phyloP scores from a whole-genome alignment of 2,888 invertebrate species.

The Cenopis cana region DNA sequence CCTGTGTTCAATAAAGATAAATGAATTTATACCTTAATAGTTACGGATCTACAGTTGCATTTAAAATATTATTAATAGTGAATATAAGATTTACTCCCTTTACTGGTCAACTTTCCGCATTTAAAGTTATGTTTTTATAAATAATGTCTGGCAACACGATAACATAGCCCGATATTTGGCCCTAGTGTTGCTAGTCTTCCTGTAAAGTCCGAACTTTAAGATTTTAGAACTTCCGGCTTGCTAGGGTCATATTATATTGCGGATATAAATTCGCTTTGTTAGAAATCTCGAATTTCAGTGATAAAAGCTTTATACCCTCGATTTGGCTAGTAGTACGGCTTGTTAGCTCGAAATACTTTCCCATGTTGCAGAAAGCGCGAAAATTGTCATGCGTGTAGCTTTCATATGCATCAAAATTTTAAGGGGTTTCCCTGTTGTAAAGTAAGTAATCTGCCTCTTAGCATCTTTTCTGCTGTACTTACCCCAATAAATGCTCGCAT shows the following conservation, averaged over 20 bases:
- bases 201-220: neutral
- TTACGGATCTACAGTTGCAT: constrained; percentile 42
- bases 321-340: too few relatives aligned
- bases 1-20: constrained; percentile 43
- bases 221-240: neutral
- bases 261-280: neutral
- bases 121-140: constrained; percentile 1
- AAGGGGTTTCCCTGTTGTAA: too few relatives aligned
- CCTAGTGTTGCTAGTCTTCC: neutral
- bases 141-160: constrained; percentile 6
- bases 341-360: too few relatives aligned
- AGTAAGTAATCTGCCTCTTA: too few relatives aligned
- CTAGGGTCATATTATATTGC: constrained; percentile 10
- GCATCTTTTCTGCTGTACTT: too few relatives aligned
- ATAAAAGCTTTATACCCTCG: neutral
- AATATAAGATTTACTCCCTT: constrained; percentile 23
- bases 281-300: neutral
- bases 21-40: constrained; percentile 40
- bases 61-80: constrained; percentile 36
- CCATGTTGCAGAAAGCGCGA: too few relatives aligned
- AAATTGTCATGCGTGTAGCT: too few relatives aligned
- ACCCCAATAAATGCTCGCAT: too few relatives aligned
- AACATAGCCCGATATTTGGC: neutral
- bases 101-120: constrained; percentile 13
- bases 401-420: too few relatives aligned